Evolutionary conservation across 64 coral and sea anemone genomes (phyloP).

Genomic region (Anthopleura sola): DNA sequence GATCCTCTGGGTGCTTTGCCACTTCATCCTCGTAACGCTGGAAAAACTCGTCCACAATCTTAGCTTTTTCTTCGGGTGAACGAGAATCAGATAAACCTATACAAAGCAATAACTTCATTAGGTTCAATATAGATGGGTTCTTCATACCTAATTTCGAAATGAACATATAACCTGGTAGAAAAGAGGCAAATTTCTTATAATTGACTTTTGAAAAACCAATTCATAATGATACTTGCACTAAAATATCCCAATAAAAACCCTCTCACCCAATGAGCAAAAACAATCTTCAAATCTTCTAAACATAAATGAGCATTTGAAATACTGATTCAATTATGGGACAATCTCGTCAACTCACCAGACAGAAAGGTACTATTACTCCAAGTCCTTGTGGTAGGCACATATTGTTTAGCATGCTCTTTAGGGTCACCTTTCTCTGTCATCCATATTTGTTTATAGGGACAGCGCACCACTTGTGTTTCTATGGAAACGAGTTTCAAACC

Average conservation of each 20-base stretch:
- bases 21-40: constrained; percentile 39
- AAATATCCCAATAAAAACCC: too few species aligned
- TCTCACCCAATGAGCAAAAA: too few species aligned
- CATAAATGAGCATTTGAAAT: too few species aligned
- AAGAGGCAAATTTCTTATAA: too few species aligned
- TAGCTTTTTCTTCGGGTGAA: constrained; percentile 12
- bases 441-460: constrained; percentile 70
- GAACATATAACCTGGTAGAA: background rate
- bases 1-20: constrained; percentile 26
- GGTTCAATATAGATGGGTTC: background rate
- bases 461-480: constrained; percentile 57
- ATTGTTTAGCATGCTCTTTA: constrained; percentile 13
- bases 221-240: too few species aligned
- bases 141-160: too few species aligned
- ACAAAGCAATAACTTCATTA: too few species aligned
- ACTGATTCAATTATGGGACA: too few species aligned
- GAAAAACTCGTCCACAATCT: constrained; percentile 41
- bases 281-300: too few species aligned
- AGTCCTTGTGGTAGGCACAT: background rate
- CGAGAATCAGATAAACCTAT: constrained; percentile 29
- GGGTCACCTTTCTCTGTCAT: constrained; percentile 67
- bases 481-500: constrained; percentile 69
- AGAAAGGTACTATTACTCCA: constrained; percentile 30
- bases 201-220: too few species aligned
- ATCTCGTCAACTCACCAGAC: constrained; percentile 2